Base-by-base conservation (phyloP, 2,888 invertebrate genomes). In the Thelaira solivaga region DNA sequence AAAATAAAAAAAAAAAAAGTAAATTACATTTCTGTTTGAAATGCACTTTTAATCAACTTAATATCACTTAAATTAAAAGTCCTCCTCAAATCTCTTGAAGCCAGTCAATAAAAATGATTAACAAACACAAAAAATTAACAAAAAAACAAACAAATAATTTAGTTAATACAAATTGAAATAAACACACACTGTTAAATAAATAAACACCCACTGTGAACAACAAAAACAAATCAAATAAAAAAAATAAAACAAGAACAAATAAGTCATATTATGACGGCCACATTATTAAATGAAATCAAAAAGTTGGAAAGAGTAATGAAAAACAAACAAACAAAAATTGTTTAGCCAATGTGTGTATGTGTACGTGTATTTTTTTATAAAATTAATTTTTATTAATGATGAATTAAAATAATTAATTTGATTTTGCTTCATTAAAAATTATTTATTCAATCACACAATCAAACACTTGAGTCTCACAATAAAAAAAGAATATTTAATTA, bases 351-450 rank as follows among this genome's bases (percentile, higher is more conserved):
- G 49, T 47, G 64, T 64, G 22, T 64, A 64, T 31, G 45, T 62
- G 62, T 62, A 62, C 45, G n/a, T n/a, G n/a, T n/a, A n/a, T n/a
- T n/a, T n/a, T n/a, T n/a, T n/a, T 26, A 45, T 20, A 45, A 51
- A 71, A 43, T 43, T 61, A 72, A 64, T 31, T 24, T 57, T 64
- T 47, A 47, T 64, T 64, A 47, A 31, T 39, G 31, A 57, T 64
- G 39, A 64, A 64, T 72, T 57, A 57, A 55, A 72, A 57, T 64
- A 64, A 72, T 72, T 64, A 69, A 69, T 69, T 69, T 39, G 47
- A 64, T 72, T 62, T 39, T 8, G 57, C 4, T 22, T 69, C 20
- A 41, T 31, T 59, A 22, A 49, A 8, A 41, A 57, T 31, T 41
- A 22, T 47, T 47, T 36, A n/a, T n/a, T n/a, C n/a, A n/a, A n/a